Conservation (phyloP, 2,113 vertebrate genomes). For the Trichechus manatus region DNA sequence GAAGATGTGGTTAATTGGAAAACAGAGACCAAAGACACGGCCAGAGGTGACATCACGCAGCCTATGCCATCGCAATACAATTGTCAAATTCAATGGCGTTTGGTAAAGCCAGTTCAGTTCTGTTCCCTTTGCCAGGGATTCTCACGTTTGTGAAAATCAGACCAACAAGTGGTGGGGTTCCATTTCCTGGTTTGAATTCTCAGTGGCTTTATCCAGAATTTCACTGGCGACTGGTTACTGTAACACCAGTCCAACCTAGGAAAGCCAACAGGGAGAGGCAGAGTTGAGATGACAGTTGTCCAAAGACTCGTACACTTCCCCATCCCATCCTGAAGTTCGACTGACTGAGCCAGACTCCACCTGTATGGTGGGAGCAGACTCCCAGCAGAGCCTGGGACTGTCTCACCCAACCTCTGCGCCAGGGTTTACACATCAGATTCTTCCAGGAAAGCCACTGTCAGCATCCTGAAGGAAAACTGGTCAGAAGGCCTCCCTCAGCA, state of each 20-base stretch:
- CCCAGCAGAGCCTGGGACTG: fast-evolving
- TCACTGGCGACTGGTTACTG: constrained; percentile 91
- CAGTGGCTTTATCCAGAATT: constrained; percentile 85
- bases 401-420: not conserved
- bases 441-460: not conserved
- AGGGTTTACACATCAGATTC: not conserved
- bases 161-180: constrained; percentile 84
- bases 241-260: constrained; percentile 96
- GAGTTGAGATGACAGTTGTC: constrained; percentile 19
- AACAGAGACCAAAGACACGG: constrained; percentile 77
- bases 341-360: fast-evolving
- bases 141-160: constrained; percentile 77
- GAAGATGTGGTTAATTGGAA: constrained; percentile 84
- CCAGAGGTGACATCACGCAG: constrained; percentile 67
- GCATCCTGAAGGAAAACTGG: not conserved
- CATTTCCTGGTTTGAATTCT: constrained; percentile 87
- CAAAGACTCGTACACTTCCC: not conserved
- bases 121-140: constrained; percentile 66
- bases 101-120: constrained; percentile 61
- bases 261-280: not conserved
- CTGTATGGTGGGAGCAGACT: not conserved
- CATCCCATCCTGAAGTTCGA: not conserved
- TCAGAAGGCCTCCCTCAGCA: not conserved
- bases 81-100: constrained; percentile 66
- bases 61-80: constrained; percentile 15